Evolutionary conservation across 2,113 vertebrate species (phyloP).

Genomic region (Malurus cyaneus): DNA sequence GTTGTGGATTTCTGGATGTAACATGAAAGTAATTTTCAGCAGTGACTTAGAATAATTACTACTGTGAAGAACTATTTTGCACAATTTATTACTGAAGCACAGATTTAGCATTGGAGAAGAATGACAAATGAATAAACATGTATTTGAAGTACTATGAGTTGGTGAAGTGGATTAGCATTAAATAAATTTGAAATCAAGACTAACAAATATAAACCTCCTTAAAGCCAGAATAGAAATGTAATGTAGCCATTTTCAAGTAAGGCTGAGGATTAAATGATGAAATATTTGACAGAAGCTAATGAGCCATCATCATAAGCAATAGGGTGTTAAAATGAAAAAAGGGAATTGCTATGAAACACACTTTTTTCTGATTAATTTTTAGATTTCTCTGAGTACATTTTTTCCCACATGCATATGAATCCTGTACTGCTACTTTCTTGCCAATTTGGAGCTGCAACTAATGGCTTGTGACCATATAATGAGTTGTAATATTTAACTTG

Average conservation of each 20-base stretch:
- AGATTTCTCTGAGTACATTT: slow-evolving; percentile 57
- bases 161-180: slow-evolving; percentile 12
- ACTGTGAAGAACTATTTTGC: not conserved
- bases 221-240: slow-evolving; percentile 40
- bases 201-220: slow-evolving; percentile 50
- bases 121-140: slow-evolving; percentile 13
- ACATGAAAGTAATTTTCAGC: not conserved
- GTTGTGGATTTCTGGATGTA: slow-evolving; percentile 47
- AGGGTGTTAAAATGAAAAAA: slow-evolving; percentile 65
- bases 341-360: slow-evolving; percentile 53
- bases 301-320: slow-evolving; percentile 68
- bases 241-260: slow-evolving; percentile 57
- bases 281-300: slow-evolving; percentile 71
- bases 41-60: not conserved
- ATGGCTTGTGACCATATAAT: slow-evolving; percentile 60
- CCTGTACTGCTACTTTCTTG: slow-evolving; percentile 41
- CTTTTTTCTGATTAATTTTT: slow-evolving; percentile 69
- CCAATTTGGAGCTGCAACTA: slow-evolving; percentile 53
- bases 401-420: slow-evolving; percentile 41
- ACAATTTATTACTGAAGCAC: not conserved
- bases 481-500: slow-evolving; percentile 47
- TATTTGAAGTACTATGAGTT: slow-evolving; percentile 14
- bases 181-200: slow-evolving; percentile 40
- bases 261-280: slow-evolving; percentile 64
- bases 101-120: not conserved